A percentile compares a stretch with the other conserved stretches of the same genome.
Conservation (phyloP, 2,113 vertebrate species). For the Tricholaema leucomelas region DNA sequence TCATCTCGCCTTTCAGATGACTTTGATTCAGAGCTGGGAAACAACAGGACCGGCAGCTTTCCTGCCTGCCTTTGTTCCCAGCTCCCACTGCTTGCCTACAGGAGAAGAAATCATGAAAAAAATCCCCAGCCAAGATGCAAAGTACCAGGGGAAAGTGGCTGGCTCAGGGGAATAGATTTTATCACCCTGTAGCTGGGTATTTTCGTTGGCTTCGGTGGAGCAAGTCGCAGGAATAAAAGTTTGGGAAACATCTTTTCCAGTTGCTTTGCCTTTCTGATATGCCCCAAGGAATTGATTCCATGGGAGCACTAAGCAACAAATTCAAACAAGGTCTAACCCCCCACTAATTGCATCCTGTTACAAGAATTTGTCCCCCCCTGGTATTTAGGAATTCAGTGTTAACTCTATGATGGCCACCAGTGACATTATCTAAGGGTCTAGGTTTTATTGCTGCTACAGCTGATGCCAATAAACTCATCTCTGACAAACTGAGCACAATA, state of each 20-base stretch:
- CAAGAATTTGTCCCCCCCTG: neutral
- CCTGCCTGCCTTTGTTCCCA: constrained; percentile 12
- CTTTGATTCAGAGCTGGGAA: neutral
- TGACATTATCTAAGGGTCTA: neutral
- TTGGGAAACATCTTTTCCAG: neutral
- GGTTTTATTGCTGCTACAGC: neutral
- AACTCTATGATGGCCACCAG: neutral
- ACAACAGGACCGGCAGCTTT: neutral
- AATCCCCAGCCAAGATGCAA: neutral
- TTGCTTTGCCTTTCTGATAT: neutral
- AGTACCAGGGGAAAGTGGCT: neutral
- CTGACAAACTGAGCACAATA: neutral
- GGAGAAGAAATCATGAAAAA: constrained; percentile 13
- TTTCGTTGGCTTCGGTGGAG: neutral
- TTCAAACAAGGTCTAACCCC: neutral
- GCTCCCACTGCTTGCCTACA: neutral
- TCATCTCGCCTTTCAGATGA: constrained; percentile 4
- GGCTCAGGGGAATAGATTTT: neutral
- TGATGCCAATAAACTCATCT: neutral
- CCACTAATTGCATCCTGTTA: neutral
- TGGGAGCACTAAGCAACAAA: neutral
- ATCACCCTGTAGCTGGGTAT: neutral
- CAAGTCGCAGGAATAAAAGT: neutral
- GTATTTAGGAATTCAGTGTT: neutral
- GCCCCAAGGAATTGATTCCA: neutral